Evolutionary conservation across 2,888 invertebrate species (phyloP).

Genomic region (Carterocephalus palaemon): DNA sequence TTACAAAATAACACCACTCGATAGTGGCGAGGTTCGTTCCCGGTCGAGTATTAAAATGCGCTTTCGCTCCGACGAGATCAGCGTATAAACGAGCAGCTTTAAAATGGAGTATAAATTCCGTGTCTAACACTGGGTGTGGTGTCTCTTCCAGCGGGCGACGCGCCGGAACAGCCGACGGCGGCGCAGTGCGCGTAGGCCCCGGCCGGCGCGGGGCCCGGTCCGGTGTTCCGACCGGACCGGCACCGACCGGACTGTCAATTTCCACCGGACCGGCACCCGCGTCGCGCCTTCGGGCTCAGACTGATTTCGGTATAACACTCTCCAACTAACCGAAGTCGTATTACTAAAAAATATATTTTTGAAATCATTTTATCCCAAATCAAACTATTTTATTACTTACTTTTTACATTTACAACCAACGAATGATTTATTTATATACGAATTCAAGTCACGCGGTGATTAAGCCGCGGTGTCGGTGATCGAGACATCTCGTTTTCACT

Average conservation of each 20-base stretch:
- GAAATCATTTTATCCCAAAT: constrained; percentile 49
- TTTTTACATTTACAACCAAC: constrained; percentile 53
- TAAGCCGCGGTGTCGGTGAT: constrained; percentile 53
- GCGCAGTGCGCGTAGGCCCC: constrained; percentile 78
- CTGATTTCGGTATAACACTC: constrained; percentile 77
- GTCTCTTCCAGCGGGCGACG: constrained; percentile 79
- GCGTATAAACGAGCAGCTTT: constrained; percentile 36
- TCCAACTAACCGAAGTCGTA: constrained; percentile 68
- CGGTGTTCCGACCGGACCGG: constrained; percentile 18
- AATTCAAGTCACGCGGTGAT: constrained; percentile 57
- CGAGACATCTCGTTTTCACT: constrained; percentile 67
- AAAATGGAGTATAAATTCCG: constrained; percentile 61
- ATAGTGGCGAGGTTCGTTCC: constrained; percentile 27
- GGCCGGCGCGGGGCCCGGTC: constrained; percentile 36
- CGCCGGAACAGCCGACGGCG: constrained; percentile 78
- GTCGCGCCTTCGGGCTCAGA: constrained; percentile 61
- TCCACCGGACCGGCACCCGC: constrained; percentile 32
- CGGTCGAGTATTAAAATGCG: constrained; percentile 33
- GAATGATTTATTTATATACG: constrained; percentile 36
- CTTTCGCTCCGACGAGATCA: constrained; percentile 45
- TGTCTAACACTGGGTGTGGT: constrained; percentile 78
- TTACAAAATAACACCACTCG: background rate
- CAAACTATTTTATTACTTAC: constrained; percentile 54
- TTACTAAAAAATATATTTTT: constrained; percentile 49
- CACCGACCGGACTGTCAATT: constrained; percentile 30